Base-by-base conservation (phyloP, 1,140 invertebrate genomes). In the Homarus americanus region DNA sequence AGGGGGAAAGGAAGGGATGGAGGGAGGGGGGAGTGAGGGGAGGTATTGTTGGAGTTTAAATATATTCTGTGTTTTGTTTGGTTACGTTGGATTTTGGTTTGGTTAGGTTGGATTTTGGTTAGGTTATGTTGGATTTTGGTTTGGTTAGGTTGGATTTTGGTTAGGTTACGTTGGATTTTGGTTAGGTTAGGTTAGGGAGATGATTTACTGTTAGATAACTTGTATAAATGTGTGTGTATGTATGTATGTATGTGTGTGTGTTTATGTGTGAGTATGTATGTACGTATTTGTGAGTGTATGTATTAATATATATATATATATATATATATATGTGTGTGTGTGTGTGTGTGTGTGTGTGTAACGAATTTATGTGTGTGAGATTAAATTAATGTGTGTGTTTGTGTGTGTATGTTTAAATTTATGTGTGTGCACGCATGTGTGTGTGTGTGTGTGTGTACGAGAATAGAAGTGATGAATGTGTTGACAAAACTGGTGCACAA, bases 391-490 rank as follows among this genome's bases (percentile, higher is more conserved):
- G 32, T 75, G 72, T 34, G 72, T 34, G 72, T 36, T 3, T 34
- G 32, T 75, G 72, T 75, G 72, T 75, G 72, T 75, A 28, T 75
- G 72, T 75, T 3, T 75, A 28, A 32, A 20, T 75, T 12, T 75
- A 28, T 75, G 72, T 75, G 72, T 75, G 72, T 75, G 72, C 34
- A 20, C 34, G 38, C 34, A 20, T 75, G 38, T 75, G 44, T 49
- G 44, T 58, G 0, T 24, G 53, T 24, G 53, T 1, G 53, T 24
- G 53, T 20, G 15, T 20, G 20, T 58, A 15, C 20, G 20, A 58
- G 53, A 58, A 58, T 58, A 58, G 53, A 15, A 1, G 53, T 20
- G 10, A 58, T 58, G 5, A 58, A 58, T 24, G 24, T 24, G 53
- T 10, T 20, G 15, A 58, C 4, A 58, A 58, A 58, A 58, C 12